Evolutionary conservation across 2,113 vertebrate species (phyloP), one percentile per base, ranked within the genome.

Genomic region (Ammodytes marinus): DNA sequence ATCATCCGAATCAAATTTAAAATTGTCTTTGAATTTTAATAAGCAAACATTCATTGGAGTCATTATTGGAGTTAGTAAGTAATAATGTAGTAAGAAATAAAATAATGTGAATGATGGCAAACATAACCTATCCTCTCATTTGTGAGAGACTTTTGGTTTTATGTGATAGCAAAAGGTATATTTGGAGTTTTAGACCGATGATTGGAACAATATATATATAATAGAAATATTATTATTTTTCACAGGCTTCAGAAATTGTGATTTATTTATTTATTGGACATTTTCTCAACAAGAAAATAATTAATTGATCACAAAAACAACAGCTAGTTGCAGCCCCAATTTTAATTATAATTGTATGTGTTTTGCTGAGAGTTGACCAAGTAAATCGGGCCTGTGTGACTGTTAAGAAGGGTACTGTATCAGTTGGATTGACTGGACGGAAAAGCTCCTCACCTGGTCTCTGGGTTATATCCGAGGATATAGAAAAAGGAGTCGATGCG

Each of bases 401-500:
- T 42, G 35, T 15, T 15, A 27, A 15, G 3, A 57, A 1, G 8
- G 15, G 11, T 45, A 6, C 11, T 17, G 58, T 39, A 43, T 61
- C 19, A 61, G 88, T 77, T 91, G 82, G 88, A 88, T 66, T 37
- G 13, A 63, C 5, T 19, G 27, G 42, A 79, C 12, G 58, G 10
- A 78, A 27, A 11, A 79, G 73, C 45, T 75, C 79, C 97, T 97
- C 94, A 99, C 98, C 98, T 98, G 73, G 98, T 99, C 94, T 99
- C 98, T 91, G 98, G 98, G 93, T 99, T 99, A 83, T 99, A 99
- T 93, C 98, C 98, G 86, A 99, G 92, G 88, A 99, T 99, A 94
- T 99, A 99, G 96, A 99, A 99, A 94, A 99, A 99, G 67, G 98
- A 99, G 96, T 99, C 98, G 90, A 97, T 96, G 80, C 97, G 96